phyloP scores from a whole-genome alignment of 92 coral and sea anemone genomes.

The Phenganax stokvisi region DNA sequence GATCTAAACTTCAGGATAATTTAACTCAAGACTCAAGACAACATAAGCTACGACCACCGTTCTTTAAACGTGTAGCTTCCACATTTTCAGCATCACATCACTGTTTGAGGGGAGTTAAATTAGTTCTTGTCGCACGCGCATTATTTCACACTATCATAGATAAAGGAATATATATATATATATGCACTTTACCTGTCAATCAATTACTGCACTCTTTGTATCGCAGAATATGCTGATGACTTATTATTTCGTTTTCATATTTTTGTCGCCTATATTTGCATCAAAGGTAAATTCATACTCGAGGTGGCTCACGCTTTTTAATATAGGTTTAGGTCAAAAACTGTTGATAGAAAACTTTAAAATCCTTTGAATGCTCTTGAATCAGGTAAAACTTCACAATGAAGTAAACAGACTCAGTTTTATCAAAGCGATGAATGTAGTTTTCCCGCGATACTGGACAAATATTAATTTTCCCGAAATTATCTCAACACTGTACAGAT shows the following conservation, averaged over 20 bases:
- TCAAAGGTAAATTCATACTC: no score
- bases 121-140: background rate
- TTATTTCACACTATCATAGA: conserved; percentile 8
- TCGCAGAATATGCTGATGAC: no score
- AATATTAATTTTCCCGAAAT: conserved; percentile 15
- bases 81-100: background rate
- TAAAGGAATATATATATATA: conserved; percentile 7
- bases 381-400: background rate
- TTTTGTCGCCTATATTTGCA: no score
- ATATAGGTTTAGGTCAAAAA: no score
- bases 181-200: conserved; percentile 1
- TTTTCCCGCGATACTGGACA: background rate
- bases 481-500: conserved; percentile 18
- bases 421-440: background rate
- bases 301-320: no score
- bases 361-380: background rate
- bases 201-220: background rate
- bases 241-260: no score
- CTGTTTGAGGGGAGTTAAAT: no score
- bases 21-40: background rate
- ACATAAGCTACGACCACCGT: background rate
- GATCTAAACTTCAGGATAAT: background rate
- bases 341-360: no score
- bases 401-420: no score
- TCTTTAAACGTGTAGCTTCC: background rate